Conservation (phyloP, 2,888 invertebrate species). For the Calephelis perditalis region DNA sequence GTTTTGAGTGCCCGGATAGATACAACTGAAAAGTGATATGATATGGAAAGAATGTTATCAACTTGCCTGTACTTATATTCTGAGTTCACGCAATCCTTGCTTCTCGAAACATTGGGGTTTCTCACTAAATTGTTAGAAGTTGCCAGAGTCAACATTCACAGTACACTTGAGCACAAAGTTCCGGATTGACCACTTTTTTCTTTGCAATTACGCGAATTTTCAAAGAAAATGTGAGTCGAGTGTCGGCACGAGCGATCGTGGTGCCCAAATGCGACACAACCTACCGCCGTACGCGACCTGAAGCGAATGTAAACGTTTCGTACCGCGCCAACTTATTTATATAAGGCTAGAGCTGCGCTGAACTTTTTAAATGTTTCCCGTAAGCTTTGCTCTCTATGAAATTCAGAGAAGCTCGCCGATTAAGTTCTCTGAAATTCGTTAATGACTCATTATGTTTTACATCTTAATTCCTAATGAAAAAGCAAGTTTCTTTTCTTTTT, state of each 20-base stretch:
- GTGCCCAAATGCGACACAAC: slow-evolving; percentile 67
- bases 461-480: slow-evolving; percentile 1
- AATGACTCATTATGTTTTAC: slow-evolving; percentile 5
- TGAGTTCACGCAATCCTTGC: slow-evolving; percentile 63
- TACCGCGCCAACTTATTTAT: slow-evolving; percentile 46
- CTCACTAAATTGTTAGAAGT: slow-evolving; percentile 65
- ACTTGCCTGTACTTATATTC: slow-evolving; percentile 44
- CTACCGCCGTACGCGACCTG: slow-evolving; percentile 67
- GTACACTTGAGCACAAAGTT: slow-evolving; percentile 61
- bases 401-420: slow-evolving; percentile 10
- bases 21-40: slow-evolving; percentile 23
- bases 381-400: slow-evolving; percentile 24
- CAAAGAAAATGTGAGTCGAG: slow-evolving; percentile 68
- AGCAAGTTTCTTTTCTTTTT: not conserved
- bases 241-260: slow-evolving; percentile 67
- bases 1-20: not conserved
- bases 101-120: slow-evolving; percentile 57
- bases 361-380: slow-evolving; percentile 35
- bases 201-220: slow-evolving; percentile 74
- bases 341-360: slow-evolving; percentile 36
- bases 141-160: slow-evolving; percentile 60
- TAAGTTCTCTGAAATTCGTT: not conserved
- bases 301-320: slow-evolving; percentile 63
- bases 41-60: slow-evolving; percentile 30
- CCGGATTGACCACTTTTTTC: slow-evolving; percentile 64